phyloP scores from a whole-genome alignment of 2,797 vertebrate genomes.

The Myotis myotis region DNA sequence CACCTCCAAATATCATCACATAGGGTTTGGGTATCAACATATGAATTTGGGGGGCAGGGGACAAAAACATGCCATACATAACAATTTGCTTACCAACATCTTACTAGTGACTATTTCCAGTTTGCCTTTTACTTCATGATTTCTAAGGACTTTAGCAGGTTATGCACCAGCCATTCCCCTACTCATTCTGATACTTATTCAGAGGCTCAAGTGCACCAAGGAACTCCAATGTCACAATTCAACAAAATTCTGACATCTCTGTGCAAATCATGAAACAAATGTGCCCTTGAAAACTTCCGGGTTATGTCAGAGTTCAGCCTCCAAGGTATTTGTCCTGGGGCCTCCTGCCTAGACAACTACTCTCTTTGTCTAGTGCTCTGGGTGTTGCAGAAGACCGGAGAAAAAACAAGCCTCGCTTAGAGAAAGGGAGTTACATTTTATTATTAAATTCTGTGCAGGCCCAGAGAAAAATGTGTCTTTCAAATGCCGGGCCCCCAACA shows the following conservation, averaged over 20 bases:
- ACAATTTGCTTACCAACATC: background rate
- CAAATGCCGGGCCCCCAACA: too few relatives aligned
- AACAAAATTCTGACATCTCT: background rate
- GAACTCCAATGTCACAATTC: background rate
- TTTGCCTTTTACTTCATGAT: background rate
- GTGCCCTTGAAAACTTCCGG: background rate
- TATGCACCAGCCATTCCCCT: background rate
- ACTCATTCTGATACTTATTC: background rate
- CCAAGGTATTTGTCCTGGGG: background rate
- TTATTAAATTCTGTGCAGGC: too few relatives aligned
- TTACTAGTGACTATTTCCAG: background rate
- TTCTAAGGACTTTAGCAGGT: background rate
- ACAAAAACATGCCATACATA: background rate
- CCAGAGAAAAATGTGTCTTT: too few relatives aligned
- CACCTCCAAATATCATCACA: background rate
- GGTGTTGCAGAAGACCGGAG: too few relatives aligned
- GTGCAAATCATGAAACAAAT: background rate
- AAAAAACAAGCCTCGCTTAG: too few relatives aligned
- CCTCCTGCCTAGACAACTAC: background rate
- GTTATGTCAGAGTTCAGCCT: background rate
- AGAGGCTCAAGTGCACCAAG: background rate
- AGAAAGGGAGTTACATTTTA: too few relatives aligned
- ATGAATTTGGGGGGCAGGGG: background rate
- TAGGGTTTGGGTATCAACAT: background rate
- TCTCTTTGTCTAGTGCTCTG: background rate